These are phyloP conservation scores for Patella caerulea DNA, from an alignment of 2,888 invertebrate species.

Conservation along the genomic window DNA sequence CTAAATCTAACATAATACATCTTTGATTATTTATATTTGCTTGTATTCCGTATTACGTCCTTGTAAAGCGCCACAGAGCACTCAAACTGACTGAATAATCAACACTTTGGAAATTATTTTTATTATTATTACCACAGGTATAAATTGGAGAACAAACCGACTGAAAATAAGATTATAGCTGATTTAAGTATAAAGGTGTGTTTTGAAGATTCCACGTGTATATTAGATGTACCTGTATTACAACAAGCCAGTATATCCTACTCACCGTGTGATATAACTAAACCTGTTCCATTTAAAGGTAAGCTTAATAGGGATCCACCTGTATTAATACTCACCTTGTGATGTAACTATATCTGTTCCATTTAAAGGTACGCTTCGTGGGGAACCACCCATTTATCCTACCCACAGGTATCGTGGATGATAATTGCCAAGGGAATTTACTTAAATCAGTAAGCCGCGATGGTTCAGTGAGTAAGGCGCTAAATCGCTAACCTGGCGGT, in stretches of 20 bases:
- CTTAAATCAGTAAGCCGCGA: no score
- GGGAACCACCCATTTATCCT: neutral
- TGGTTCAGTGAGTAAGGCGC: no score
- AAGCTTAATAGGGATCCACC: neutral
- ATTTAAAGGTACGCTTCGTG: constrained; percentile 8
- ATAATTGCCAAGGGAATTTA: no score
- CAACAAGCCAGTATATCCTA: constrained; percentile 35
- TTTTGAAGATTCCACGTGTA: constrained; percentile 36
- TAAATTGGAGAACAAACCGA: neutral
- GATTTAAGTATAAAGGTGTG: constrained; percentile 6
- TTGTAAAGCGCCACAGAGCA: no score
- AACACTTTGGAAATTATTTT: no score
- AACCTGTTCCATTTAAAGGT: constrained; percentile 20
- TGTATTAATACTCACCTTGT: constrained; percentile 30
- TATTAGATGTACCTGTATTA: constrained; percentile 30
- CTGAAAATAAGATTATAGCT: neutral
- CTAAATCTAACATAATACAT: no score
- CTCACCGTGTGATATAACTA: constrained; percentile 27
- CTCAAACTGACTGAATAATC: no score
- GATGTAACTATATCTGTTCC: constrained; percentile 16
- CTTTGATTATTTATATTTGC: no score
- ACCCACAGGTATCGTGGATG: neutral
- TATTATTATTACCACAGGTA: neutral
- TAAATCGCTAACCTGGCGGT: no score
- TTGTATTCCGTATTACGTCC: no score